Percentiles rank a stretch among this genome's conserved stretches.
Conservation (phyloP, 2,797 vertebrate genomes). For the Discoglossus pictus region DNA sequence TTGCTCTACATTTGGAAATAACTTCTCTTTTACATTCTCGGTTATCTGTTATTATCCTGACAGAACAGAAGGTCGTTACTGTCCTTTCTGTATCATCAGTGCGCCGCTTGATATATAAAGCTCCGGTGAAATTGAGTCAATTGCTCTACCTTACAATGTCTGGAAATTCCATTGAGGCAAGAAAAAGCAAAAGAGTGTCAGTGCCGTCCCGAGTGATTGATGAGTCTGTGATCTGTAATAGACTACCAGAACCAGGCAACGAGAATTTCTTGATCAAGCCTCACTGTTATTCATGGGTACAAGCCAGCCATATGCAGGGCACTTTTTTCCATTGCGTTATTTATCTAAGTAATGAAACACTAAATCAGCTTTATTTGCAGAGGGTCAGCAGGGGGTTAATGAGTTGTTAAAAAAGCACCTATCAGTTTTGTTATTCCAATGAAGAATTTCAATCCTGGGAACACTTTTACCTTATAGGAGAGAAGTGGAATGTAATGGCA, state of each 20-base stretch:
- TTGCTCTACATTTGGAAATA: no score
- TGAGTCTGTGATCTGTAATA: constrained; percentile 20
- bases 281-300: not conserved
- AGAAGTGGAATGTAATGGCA: no score
- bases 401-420: constrained; percentile 50
- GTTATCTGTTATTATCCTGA: no score
- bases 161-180: not conserved
- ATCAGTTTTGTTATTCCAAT: constrained; percentile 47
- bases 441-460: no score
- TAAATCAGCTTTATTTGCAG: constrained; percentile 52
- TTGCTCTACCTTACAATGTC: constrained; percentile 8
- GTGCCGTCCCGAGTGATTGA: not conserved
- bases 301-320: constrained; percentile 3
- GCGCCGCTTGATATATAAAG: constrained; percentile 35
- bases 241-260: constrained; percentile 15
- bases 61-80: constrained; percentile 15
- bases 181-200: constrained; percentile 14
- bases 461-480: no score
- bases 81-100: constrained; percentile 18
- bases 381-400: constrained; percentile 57
- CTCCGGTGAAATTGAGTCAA: constrained; percentile 18
- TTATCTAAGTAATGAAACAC: constrained; percentile 48
- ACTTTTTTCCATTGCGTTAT: constrained; percentile 21
- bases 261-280: not conserved
- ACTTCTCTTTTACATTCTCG: not conserved